A percentile compares a stretch with the other conserved stretches of the same genome.
phyloP scores from a whole-genome alignment of 1,140 invertebrate species.

The Samia ricini region DNA sequence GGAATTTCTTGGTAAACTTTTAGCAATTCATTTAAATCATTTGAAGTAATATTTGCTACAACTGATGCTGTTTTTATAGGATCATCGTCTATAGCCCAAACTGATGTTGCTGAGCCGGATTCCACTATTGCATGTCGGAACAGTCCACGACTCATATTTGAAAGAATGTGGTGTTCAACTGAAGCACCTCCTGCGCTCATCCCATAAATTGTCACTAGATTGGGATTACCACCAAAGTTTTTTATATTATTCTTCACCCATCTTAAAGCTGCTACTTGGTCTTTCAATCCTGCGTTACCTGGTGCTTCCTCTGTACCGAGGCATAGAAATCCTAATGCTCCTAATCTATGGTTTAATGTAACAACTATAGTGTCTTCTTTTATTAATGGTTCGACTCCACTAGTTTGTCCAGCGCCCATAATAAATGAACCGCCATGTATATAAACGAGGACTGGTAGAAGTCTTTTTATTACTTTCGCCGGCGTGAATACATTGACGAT shows the following conservation, averaged over 20 bases:
- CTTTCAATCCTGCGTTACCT: constrained; percentile 57
- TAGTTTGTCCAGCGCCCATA: constrained; percentile 41
- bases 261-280: constrained; percentile 51
- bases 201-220: constrained; percentile 87
- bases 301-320: constrained; percentile 66
- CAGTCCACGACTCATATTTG: constrained; percentile 65
- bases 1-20: constrained; percentile 16
- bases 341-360: constrained; percentile 84
- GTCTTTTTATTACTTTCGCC: constrained; percentile 27
- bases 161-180: constrained; percentile 33
- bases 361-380: constrained; percentile 82
- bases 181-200: constrained; percentile 81
- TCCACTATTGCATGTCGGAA: constrained; percentile 42
- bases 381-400: constrained; percentile 80
- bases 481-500: constrained; percentile 67
- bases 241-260: constrained; percentile 57
- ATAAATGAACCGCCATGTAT: constrained; percentile 75
- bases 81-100: constrained; percentile 33
- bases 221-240: constrained; percentile 84
- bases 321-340: constrained; percentile 78
- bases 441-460: constrained; percentile 69
- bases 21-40: constrained; percentile 49
- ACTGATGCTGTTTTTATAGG: constrained; percentile 33
- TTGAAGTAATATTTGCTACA: constrained; percentile 26
- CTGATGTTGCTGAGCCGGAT: constrained; percentile 38